Evolutionary conservation across 2,888 invertebrate species (phyloP), one percentile per base, ranked within the genome.

Genomic region (Empis stercorea): DNA sequence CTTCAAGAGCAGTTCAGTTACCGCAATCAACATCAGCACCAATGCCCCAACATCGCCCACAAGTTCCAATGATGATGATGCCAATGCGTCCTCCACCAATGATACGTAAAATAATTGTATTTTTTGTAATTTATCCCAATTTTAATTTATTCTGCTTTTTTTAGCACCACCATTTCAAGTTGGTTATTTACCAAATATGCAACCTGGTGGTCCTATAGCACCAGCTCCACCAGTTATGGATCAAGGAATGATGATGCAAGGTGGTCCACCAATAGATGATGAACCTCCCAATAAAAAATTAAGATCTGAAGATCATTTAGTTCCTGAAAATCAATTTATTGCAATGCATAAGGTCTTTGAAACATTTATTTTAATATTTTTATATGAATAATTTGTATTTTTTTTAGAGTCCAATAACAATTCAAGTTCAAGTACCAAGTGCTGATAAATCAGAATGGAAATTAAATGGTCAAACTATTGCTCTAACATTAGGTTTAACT

Each of bases 371-470:
- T n/a, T n/a, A n/a, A n/a, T n/a, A n/a, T n/a, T n/a, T n/a, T n/a
- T n/a, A n/a, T n/a, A n/a, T n/a, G n/a, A n/a, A n/a, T n/a, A n/a
- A n/a, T n/a, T n/a, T n/a, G n/a, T n/a, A n/a, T n/a, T n/a, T n/a
- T n/a, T n/a, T n/a, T 15, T 64, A 84, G 79, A 79, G 79, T 55
- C 83, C 84, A n/a, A 81, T 89, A 13, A 79, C 80, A 30, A 76
- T 94, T 56, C 82, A 81, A 59, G 86, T 99, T 50, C 76, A 79
- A 48, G 78, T 94, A 23, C 97, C 97, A 10, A 73, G 78, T 56
- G 76, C 82, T 62, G 95, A 96, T 60, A 94, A 95, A 61, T 72
- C 87, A 0, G 97, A 97, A 74, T 95, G 95, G 94, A 87, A 89
- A 52, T 74, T 97, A 51, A 87, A 87, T 66, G 97, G 97, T 1